A percentile compares a stretch with the other conserved stretches of the same genome.
Conservation (phyloP, 1,140 invertebrate genomes). For the Dryas iulia region DNA sequence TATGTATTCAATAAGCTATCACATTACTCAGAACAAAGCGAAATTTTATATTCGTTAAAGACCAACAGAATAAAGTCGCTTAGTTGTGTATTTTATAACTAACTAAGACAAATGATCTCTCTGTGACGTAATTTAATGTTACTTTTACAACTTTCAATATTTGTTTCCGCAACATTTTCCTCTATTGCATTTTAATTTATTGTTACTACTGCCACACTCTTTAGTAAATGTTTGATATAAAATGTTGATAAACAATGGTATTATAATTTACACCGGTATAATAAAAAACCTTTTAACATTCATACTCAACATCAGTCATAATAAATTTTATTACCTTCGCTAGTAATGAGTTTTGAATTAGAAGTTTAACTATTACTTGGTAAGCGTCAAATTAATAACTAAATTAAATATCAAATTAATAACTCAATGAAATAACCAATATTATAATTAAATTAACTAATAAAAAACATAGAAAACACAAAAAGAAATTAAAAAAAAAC, state of each 20-base stretch:
- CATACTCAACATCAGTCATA: neutral
- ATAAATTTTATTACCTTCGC: neutral
- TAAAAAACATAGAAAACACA: neutral
- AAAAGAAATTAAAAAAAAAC: neutral
- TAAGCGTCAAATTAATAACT: too few relatives aligned
- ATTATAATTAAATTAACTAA: neutral
- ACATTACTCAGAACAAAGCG: neutral
- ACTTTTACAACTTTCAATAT: neutral
- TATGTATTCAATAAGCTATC: too few relatives aligned
- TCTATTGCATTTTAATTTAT: neutral
- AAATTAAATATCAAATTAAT: too few relatives aligned
- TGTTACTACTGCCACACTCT: neutral
- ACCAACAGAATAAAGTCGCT: neutral
- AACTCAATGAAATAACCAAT: neutral
- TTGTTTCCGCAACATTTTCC: neutral
- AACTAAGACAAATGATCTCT: neutral
- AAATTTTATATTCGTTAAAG: neutral
- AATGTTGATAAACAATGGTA: neutral
- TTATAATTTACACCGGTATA: neutral
- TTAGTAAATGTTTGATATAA: neutral
- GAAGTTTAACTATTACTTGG: too few relatives aligned
- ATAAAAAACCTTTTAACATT: neutral
- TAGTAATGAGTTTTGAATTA: too few relatives aligned
- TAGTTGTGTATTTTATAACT: neutral
- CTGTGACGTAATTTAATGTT: neutral